Evolutionary conservation across 2,797 vertebrate species (phyloP).

Genomic region (Gambusia yucatana): DNA sequence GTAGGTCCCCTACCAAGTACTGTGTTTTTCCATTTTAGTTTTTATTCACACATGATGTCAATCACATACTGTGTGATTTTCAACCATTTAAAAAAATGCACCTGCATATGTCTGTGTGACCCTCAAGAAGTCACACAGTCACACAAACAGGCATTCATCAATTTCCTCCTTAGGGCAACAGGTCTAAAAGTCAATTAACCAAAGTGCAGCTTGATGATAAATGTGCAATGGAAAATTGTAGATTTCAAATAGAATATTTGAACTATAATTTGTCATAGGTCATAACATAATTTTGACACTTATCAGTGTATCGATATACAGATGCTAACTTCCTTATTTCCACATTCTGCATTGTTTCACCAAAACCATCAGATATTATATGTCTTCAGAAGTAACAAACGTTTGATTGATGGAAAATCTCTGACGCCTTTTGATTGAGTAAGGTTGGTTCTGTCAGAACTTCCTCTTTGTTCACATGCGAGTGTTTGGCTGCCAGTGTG

Average conservation of each 20-base stretch:
- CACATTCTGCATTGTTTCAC: neutral
- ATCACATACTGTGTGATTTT: neutral
- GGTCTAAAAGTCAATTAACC: no score
- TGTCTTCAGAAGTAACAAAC: neutral
- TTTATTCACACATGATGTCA: neutral
- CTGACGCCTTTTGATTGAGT: neutral
- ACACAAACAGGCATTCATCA: no score
- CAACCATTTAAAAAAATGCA: neutral
- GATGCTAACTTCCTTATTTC: neutral
- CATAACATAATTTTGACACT: neutral
- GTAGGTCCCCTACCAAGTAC: neutral
- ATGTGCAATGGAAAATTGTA: neutral
- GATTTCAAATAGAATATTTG: neutral
- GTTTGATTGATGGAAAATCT: neutral
- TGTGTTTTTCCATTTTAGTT: neutral
- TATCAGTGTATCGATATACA: neutral
- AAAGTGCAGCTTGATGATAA: neutral
- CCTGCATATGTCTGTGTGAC: no score
- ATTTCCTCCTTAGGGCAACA: no score
- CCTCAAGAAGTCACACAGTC: no score
- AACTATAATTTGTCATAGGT: neutral
- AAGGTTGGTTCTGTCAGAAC: neutral
- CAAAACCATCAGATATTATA: neutral
- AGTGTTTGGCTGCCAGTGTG: neutral
- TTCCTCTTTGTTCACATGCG: slow-evolving; percentile 33